Conservation (phyloP, 2,888 invertebrate genomes). For the Zonitis immaculata region DNA sequence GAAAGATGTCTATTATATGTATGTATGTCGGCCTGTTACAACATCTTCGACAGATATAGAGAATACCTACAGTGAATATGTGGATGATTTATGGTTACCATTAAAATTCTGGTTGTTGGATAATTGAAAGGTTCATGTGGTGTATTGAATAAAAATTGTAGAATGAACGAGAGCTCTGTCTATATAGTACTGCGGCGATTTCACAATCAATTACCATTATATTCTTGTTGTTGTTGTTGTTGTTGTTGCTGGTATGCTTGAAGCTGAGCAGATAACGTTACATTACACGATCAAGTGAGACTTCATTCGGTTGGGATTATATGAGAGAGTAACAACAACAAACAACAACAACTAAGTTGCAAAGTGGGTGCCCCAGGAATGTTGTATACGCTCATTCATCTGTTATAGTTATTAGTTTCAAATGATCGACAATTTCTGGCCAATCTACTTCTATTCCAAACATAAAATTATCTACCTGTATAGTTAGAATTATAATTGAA, state of each 20-base stretch:
- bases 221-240: constrained; percentile 7
- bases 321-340: neutral
- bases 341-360: neutral
- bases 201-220: constrained; percentile 7
- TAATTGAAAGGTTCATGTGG: constrained; percentile 7
- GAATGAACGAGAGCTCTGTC: constrained; percentile 4
- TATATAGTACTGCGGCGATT: constrained; percentile 4
- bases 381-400: constrained; percentile 1
- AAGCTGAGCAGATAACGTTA: constrained; percentile 7
- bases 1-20: neutral
- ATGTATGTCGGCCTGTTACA: neutral
- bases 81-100: constrained; percentile 3
- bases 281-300: constrained; percentile 5
- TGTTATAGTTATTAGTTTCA: neutral
- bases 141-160: constrained; percentile 6
- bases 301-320: neutral
- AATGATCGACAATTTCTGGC: neutral
- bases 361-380: constrained; percentile 5
- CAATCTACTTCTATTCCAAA: neutral
- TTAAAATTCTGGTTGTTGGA: constrained; percentile 4
- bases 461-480: no score
- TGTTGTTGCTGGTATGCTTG: no score
- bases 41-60: neutral
- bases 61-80: constrained; percentile 1
- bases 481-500: no score